phyloP scores from a whole-genome alignment of 2,888 invertebrate genomes.

The Nesidiocoris tenuis region DNA sequence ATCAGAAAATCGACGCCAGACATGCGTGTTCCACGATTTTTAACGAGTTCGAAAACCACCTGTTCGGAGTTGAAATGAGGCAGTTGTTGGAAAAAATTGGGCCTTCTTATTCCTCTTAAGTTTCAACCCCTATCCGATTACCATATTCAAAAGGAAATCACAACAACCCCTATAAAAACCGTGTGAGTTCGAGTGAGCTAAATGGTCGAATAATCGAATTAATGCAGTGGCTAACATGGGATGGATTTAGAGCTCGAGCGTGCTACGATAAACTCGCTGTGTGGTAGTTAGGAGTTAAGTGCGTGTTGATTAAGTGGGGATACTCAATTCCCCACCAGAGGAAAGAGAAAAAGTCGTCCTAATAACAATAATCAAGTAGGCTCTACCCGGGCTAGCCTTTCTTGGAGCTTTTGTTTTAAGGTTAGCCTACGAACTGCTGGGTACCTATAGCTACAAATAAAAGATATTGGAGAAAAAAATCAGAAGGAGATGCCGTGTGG shows the following conservation, averaged over 20 bases:
- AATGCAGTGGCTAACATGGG: constrained; percentile 4
- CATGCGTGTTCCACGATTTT: neutral
- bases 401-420: constrained; percentile 25
- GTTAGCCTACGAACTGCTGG: constrained; percentile 5
- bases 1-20: neutral
- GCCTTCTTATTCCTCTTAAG: neutral
- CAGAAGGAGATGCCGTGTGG: neutral
- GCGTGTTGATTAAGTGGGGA: constrained; percentile 38
- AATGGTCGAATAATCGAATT: constrained; percentile 12
- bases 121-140: constrained; percentile 2
- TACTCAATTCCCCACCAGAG: constrained; percentile 4
- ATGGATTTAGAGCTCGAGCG: neutral
- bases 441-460: too few relatives aligned
- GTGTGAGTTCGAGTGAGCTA: neutral
- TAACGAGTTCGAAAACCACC: neutral
- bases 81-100: neutral
- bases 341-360: neutral
- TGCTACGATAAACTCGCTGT: neutral
- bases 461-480: constrained; percentile 7
- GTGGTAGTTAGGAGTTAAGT: constrained; percentile 8
- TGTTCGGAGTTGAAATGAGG: neutral
- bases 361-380: constrained; percentile 35
- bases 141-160: constrained; percentile 15
- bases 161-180: neutral
- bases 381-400: constrained; percentile 3